These are phyloP conservation scores for Neotoxoptera formosana DNA, from an alignment of 1,140 invertebrate species.

Conservation along the genomic window DNA sequence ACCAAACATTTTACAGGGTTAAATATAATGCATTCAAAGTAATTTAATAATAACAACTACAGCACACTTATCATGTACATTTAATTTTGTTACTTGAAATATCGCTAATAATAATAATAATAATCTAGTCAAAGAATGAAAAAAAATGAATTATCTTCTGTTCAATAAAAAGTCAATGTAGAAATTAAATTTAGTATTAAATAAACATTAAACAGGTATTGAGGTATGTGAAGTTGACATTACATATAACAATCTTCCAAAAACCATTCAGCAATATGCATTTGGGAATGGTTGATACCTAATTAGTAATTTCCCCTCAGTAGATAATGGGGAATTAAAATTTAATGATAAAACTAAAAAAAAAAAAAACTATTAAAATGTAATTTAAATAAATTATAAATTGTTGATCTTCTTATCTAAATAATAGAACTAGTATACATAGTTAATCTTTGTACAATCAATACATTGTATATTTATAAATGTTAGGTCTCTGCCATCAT, in stretches of 20 bases:
- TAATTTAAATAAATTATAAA: neutral
- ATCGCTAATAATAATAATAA: too few relatives aligned
- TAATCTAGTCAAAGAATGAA: too few relatives aligned
- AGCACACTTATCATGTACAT: neutral
- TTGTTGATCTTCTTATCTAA: neutral
- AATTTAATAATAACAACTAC: neutral
- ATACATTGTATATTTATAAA: too few relatives aligned
- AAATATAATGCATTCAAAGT: neutral
- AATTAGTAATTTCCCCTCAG: too few relatives aligned
- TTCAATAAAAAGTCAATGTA: too few relatives aligned
- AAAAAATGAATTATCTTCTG: too few relatives aligned
- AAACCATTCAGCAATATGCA: neutral
- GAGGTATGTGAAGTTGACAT: too few relatives aligned
- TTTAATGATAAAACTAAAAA: too few relatives aligned
- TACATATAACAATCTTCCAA: neutral
- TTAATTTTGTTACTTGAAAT: neutral
- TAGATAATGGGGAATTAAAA: too few relatives aligned
- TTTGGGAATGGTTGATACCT: neutral
- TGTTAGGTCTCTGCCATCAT: neutral
- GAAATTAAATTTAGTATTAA: too few relatives aligned
- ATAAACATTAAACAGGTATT: too few relatives aligned
- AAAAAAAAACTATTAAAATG: neutral
- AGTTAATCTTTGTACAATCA: too few relatives aligned
- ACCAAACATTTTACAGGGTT: neutral
- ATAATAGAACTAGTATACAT: neutral